Percentiles rank a stretch among this genome's conserved stretches.
Conservation (phyloP, 2,113 vertebrate species). For the Speoplatyrhinus poulsoni region DNA sequence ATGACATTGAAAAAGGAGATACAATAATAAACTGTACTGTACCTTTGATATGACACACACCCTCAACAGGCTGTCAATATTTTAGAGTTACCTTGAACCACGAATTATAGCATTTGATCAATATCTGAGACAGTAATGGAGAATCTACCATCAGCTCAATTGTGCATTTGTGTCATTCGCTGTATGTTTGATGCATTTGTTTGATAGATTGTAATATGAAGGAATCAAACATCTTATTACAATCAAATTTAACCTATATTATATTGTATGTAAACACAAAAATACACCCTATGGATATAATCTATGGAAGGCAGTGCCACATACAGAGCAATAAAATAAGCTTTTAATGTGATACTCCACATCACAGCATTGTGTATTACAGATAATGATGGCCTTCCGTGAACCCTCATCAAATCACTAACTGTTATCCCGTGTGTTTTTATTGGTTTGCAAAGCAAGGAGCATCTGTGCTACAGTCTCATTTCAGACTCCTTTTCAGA, state of each 20-base stretch:
- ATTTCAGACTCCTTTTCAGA: neutral
- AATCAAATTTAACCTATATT: no score
- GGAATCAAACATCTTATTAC: no score
- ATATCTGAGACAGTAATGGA: conserved; percentile 21
- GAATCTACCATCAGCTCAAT: conserved; percentile 13
- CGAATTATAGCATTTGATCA: conserved; percentile 38
- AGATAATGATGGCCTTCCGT: neutral
- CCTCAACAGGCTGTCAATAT: neutral
- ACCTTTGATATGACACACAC: neutral
- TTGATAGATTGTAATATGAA: no score
- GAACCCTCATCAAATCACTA: neutral
- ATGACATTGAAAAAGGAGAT: conserved; percentile 10
- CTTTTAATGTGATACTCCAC: neutral
- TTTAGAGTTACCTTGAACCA: conserved; percentile 42
- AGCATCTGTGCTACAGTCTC: conserved; percentile 8
- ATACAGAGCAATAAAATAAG: no score
- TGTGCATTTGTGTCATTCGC: neutral
- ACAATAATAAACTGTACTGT: neutral
- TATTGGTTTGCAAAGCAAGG: conserved; percentile 36
- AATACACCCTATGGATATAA: no score
- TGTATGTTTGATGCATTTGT: conserved; percentile 1
- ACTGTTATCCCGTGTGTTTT: conserved; percentile 25
- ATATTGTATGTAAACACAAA: no score
- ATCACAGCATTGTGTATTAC: neutral
- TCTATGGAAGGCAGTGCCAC: no score